Base-by-base conservation (phyloP, 2,888 invertebrate genomes). In the Poecilus cupreus region DNA sequence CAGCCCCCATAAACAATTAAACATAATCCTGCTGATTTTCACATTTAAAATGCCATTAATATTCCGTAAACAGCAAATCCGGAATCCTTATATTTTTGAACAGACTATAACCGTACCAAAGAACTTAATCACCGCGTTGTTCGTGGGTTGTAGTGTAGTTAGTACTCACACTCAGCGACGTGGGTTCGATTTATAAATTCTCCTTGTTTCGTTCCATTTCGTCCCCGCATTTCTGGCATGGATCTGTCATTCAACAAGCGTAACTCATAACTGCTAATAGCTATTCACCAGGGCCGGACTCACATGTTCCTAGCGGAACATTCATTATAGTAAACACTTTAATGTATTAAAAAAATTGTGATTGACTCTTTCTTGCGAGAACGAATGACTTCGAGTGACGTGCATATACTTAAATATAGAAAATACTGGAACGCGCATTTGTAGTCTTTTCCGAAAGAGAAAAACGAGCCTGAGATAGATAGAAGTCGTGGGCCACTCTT, bases 211-310 rank as follows among this genome's bases (percentile, higher is more conserved):
- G 60, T 60, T 60, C 60, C 60, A 60, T 60, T 60, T 60, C 60
- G 24, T 60, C 60, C 60, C 24, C 26, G 24, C 60, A 26, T 60
- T 60, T 22, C 60, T 60, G 26, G 60, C 60, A 60, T 60, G 60
- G 26, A 60, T 60, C 60, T 60, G 60, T 60, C 60, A 60, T 60
- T 60, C 60, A 60, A 60, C 60, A 60, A 60, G 26, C 60, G 60
- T 60, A 60, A 60, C 60, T 60, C 60, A 60, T 60, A 60, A 60
- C 60, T 60, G 60, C 26, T 60, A 60, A 60, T 60, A 60, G 60
- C 60, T 60, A 20, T 46, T 51, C n/a, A n/a, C n/a, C n/a, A n/a
- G n/a, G n/a, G n/a, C n/a, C n/a, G n/a, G n/a, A n/a, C n/a, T n/a
- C n/a, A n/a, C n/a, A n/a, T n/a, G n/a, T n/a, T n/a, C n/a, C n/a